Evolutionary conservation across 1,140 invertebrate species (phyloP).

Genomic region (Pachypeltis micranthus): DNA sequence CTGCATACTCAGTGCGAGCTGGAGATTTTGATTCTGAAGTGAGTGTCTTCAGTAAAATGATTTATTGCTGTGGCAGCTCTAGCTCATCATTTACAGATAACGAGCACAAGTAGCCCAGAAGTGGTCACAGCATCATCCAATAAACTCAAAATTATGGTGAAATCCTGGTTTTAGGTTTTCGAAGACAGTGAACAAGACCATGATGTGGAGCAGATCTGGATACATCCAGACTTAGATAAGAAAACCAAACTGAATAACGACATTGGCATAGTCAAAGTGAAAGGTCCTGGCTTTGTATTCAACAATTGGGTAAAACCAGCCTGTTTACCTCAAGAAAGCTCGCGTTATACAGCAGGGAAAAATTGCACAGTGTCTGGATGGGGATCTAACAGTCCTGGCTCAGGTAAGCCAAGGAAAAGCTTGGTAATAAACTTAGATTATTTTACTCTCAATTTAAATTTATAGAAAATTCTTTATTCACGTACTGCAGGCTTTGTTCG

Average conservation of each 20-base stretch:
- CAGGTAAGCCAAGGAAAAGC: constrained; percentile 43
- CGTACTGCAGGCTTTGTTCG: constrained; percentile 17
- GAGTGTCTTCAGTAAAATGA: constrained; percentile 25
- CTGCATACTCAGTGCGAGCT: constrained; percentile 50
- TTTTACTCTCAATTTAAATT: no score
- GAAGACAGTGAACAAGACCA: constrained; percentile 54
- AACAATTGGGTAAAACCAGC: constrained; percentile 58
- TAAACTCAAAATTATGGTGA: no score
- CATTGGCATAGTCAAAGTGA: constrained; percentile 56
- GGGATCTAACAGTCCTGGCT: constrained; percentile 49
- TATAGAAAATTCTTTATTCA: no score
- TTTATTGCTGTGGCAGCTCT: not conserved
- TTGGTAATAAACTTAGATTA: no score
- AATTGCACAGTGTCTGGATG: constrained; percentile 66
- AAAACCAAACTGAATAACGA: constrained; percentile 58
- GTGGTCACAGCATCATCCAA: no score
- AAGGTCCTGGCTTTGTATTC: constrained; percentile 48
- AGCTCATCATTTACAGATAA: no score
- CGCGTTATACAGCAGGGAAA: constrained; percentile 40
- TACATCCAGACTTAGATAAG: constrained; percentile 52
- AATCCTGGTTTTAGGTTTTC: no score
- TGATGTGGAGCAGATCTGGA: constrained; percentile 52
- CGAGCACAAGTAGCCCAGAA: no score
- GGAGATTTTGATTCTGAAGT: constrained; percentile 60
- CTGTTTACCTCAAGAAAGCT: constrained; percentile 49